Conservation (phyloP, 2,888 invertebrate genomes). For the Heliconius erato region DNA sequence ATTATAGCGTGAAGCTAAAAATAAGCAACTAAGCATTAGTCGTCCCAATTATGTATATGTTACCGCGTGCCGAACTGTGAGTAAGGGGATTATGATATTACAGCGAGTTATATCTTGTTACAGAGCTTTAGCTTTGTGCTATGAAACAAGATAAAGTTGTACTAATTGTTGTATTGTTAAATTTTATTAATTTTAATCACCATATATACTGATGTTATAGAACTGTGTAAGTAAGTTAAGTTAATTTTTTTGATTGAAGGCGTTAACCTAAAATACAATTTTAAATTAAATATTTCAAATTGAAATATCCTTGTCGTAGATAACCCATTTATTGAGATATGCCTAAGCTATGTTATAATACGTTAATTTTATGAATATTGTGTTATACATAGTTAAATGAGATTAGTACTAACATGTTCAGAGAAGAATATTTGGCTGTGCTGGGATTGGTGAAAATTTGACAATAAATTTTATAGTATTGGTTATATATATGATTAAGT, state of each 20-base stretch:
- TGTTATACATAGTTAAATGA: no score
- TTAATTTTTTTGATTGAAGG: neutral
- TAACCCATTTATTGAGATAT: no score
- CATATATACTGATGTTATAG: neutral
- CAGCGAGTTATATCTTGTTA: slow-evolving; percentile 8
- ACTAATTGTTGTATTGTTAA: neutral
- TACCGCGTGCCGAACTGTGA: slow-evolving; percentile 11
- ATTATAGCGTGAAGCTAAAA: no score
- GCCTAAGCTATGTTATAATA: neutral
- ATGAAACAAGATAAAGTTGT: neutral
- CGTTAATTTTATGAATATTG: no score
- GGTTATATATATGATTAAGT: neutral
- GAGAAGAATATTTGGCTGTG: neutral
- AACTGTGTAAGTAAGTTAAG: no score
- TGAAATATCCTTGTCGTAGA: no score
- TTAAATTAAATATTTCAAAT: no score
- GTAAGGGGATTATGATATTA: slow-evolving; percentile 18
- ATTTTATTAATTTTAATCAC: neutral
- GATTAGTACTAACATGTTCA: no score
- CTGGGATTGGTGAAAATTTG: neutral
- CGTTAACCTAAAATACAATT: neutral
- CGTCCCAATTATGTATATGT: neutral
- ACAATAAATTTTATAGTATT: neutral
- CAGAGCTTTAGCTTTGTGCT: neutral
- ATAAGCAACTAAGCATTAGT: neutral